These are phyloP conservation scores for Harmothoe impar DNA, from an alignment of 2,888 invertebrate genomes.

Conservation along the genomic window DNA sequence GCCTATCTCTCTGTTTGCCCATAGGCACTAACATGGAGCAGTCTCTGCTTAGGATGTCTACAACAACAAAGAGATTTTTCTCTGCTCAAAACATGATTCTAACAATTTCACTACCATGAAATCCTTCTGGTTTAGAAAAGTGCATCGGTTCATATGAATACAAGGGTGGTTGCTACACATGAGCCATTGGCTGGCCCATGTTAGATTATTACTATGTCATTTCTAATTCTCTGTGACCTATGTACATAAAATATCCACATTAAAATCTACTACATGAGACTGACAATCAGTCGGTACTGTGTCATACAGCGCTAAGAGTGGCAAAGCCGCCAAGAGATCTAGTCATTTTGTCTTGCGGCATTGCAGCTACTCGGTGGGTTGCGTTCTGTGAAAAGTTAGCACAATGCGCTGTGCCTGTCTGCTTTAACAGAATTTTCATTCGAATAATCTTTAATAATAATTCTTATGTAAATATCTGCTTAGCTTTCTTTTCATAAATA, in stretches of 20 bases:
- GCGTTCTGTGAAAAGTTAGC: conserved; percentile 35
- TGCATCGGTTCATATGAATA: conserved; percentile 52
- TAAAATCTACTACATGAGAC: conserved; percentile 35
- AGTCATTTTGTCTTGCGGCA: conserved; percentile 7
- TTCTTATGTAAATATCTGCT: conserved; percentile 56
- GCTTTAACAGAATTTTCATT: conserved; percentile 52
- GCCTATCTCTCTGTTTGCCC: not conserved
- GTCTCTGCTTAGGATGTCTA: conserved; percentile 43
- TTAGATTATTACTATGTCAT: conserved; percentile 6
- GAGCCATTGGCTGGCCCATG: not conserved
- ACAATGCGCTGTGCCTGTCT: conserved; percentile 1
- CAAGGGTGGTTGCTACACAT: conserved; percentile 28
- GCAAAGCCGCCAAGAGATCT: conserved; percentile 41
- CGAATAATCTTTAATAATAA: conserved; percentile 34
- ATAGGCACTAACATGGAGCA: not conserved
- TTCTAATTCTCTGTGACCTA: not conserved
- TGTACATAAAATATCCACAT: conserved; percentile 54
- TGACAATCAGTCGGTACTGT: conserved; percentile 15
- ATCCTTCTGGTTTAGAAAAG: conserved; percentile 48
- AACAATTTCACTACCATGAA: conserved; percentile 17
- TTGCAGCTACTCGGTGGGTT: conserved; percentile 52
- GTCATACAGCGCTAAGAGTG: not conserved
- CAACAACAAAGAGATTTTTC: conserved; percentile 34
- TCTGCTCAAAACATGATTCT: conserved; percentile 16
- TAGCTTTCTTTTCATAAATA: conserved; percentile 46